Percentiles rank a stretch among this genome's conserved stretches.
Evolutionary conservation across 1,140 invertebrate species (phyloP).

Genomic region (Globodera rostochiensis): DNA sequence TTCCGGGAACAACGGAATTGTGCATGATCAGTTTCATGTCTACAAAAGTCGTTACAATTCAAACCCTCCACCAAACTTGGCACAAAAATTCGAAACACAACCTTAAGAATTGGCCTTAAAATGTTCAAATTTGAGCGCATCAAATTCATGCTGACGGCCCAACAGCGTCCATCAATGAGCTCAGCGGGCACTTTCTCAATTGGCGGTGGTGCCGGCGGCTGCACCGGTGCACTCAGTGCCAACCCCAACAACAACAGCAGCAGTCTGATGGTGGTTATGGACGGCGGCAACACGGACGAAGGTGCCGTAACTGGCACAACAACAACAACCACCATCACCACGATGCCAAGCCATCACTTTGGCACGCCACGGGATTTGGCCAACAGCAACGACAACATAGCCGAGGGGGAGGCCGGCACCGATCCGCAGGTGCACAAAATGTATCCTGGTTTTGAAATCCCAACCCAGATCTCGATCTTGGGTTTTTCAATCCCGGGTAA

Average conservation of each 20-base stretch:
- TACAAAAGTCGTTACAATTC: too few species aligned
- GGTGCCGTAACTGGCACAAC: neutral
- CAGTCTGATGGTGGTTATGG: neutral
- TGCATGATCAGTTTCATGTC: too few species aligned
- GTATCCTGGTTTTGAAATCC: too few species aligned
- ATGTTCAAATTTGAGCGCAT: conserved; percentile 44
- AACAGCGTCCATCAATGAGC: conserved; percentile 31
- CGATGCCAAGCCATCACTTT: too few species aligned
- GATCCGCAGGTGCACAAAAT: too few species aligned
- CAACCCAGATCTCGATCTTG: too few species aligned
- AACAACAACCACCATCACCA: neutral
- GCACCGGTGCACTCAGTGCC: neutral
- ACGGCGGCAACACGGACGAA: neutral
- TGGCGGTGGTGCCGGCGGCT: neutral
- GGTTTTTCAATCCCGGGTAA: too few species aligned
- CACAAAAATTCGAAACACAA: conserved; percentile 2
- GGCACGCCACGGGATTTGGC: too few species aligned
- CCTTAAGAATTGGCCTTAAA: neutral
- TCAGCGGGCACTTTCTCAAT: neutral
- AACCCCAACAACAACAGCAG: conserved; percentile 4
- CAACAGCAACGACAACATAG: neutral
- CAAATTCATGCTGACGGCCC: conserved; percentile 46
- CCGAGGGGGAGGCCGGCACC: too few species aligned
- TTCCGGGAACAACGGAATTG: too few species aligned
- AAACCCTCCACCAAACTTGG: neutral